Evolutionary conservation across 2,113 vertebrate genomes (phyloP).

Genomic region (Lucifuga dentata): DNA sequence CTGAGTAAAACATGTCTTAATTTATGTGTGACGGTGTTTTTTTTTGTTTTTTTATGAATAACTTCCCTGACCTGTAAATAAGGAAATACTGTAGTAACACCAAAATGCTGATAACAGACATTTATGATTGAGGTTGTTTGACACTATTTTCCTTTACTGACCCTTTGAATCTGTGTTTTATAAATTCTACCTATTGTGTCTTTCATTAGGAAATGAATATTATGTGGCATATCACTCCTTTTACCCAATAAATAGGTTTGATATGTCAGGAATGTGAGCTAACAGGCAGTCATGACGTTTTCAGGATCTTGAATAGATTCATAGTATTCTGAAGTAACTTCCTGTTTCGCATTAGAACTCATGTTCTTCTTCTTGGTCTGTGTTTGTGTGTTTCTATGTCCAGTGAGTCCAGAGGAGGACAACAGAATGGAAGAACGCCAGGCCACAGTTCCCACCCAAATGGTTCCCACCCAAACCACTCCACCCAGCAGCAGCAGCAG

Average conservation of each 20-base stretch:
- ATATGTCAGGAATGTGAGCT: slow-evolving; percentile 2
- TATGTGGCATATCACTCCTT: neutral
- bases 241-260: slow-evolving; percentile 1
- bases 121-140: too few species aligned
- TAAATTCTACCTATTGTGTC: too few species aligned
- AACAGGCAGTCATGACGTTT: neutral
- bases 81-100: too few species aligned
- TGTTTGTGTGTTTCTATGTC: slow-evolving; percentile 7
- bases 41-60: too few species aligned
- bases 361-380: neutral
- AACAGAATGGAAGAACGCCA: slow-evolving; percentile 34
- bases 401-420: slow-evolving; percentile 62
- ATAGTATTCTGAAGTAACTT: neutral
- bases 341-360: too few species aligned
- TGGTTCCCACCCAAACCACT: neutral
- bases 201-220: slow-evolving; percentile 8
- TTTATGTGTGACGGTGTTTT: too few species aligned
- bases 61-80: too few species aligned
- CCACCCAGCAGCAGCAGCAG: slow-evolving; percentile 4
- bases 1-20: too few species aligned
- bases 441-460: slow-evolving; percentile 1
- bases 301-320: too few species aligned
- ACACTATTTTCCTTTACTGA: too few species aligned
- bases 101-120: too few species aligned
- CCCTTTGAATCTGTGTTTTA: too few species aligned